A percentile compares a stretch with the other conserved stretches of the same genome.
Conservation (phyloP, 2,113 vertebrate species). For the Fregetta grallaria region DNA sequence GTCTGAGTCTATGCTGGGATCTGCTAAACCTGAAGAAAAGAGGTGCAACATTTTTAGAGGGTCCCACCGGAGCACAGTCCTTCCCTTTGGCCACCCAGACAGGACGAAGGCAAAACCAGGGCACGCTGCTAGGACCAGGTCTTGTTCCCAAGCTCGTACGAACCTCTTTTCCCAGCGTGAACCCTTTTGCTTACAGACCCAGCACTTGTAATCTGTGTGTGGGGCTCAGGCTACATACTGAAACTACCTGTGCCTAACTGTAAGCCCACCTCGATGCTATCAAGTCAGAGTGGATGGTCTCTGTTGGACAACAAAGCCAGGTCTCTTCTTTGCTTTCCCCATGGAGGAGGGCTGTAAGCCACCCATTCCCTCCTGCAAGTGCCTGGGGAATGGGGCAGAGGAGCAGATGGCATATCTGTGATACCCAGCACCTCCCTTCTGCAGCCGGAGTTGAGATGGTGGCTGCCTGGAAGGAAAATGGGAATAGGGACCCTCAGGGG, state of each 20-base stretch:
- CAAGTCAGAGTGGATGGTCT: neutral
- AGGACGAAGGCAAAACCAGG: neutral
- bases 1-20: neutral
- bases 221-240: neutral
- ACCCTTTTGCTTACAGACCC: neutral
- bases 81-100: neutral
- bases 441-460: neutral
- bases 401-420: neutral
- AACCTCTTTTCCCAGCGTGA: neutral
- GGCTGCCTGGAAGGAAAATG: neutral
- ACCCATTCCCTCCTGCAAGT: fast-evolving
- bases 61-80: neutral
- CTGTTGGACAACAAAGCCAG: neutral
- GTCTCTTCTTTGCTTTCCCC: neutral
- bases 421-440: neutral
- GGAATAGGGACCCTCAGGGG: neutral
- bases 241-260: neutral
- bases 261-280: neutral
- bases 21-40: neutral
- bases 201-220: neutral
- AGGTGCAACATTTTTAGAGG: neutral
- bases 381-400: neutral
- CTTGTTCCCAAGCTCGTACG: neutral
- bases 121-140: neutral
- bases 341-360: neutral